Evolutionary conservation across 2,113 vertebrate genomes (phyloP).

Genomic region (Nesoenas mayeri): DNA sequence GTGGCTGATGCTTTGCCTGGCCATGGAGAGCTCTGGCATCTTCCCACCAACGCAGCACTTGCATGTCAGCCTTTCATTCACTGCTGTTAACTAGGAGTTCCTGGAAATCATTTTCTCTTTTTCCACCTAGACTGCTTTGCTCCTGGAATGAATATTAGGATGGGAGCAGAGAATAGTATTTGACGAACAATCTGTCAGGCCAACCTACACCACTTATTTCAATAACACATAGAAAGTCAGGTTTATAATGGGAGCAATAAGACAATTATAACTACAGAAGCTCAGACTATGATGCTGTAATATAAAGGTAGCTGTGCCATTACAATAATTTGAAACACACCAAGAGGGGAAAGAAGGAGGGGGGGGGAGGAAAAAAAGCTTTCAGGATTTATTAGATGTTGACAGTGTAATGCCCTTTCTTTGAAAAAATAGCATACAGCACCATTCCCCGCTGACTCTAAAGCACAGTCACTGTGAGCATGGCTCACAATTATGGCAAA

Average conservation of each 20-base stretch:
- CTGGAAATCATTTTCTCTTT: neutral
- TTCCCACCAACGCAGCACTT: neutral
- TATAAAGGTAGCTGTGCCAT: neutral
- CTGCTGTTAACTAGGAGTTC: neutral
- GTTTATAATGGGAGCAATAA: neutral
- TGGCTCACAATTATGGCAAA: neutral
- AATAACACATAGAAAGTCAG: neutral
- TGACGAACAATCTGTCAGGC: neutral
- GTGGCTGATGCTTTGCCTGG: neutral
- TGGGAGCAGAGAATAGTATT: neutral
- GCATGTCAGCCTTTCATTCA: neutral
- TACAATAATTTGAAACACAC: slow-evolving; percentile 25
- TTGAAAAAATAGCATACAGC: slow-evolving; percentile 28
- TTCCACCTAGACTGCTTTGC: neutral
- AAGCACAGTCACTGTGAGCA: neutral
- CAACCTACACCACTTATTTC: neutral
- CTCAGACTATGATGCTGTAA: neutral
- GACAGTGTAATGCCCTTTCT: neutral
- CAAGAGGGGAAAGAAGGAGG: neutral
- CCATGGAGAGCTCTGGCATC: neutral
- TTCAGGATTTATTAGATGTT: slow-evolving; percentile 26
- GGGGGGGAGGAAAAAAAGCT: neutral
- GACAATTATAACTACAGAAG: neutral
- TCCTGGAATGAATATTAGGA: neutral
- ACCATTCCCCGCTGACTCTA: slow-evolving; percentile 46